These are phyloP conservation scores for Pseudonaja textilis DNA, from an alignment of 2,113 vertebrate genomes.

Conservation along the genomic window DNA sequence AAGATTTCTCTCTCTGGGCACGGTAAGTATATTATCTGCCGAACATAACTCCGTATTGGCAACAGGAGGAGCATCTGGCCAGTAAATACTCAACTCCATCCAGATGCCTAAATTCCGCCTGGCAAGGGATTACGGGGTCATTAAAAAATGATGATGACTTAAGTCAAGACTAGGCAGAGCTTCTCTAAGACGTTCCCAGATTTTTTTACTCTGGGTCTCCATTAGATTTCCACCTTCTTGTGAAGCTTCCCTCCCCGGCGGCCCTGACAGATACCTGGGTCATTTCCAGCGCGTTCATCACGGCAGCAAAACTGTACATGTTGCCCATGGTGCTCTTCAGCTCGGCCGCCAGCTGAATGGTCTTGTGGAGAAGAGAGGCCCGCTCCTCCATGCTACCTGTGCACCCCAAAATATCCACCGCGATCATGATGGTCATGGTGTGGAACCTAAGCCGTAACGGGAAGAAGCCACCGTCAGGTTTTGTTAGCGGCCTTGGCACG, in stretches of 20 bases:
- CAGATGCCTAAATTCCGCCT: too few species aligned
- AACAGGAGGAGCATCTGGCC: too few species aligned
- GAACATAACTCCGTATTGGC: too few species aligned
- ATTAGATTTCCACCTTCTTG: not conserved
- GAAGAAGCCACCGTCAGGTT: not conserved
- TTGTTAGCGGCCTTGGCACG: not conserved
- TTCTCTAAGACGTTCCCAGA: not conserved
- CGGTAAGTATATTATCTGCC: too few species aligned
- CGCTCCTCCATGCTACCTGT: slow-evolving; percentile 92
- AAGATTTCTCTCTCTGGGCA: too few species aligned
- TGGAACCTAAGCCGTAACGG: slow-evolving; percentile 78
- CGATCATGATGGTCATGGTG: slow-evolving; percentile 98
- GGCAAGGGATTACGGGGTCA: too few species aligned
- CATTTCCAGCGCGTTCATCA: slow-evolving; percentile 95
- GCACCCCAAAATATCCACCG: slow-evolving; percentile 94
- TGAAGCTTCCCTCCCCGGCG: not conserved
- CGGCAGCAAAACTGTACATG: slow-evolving; percentile 95
- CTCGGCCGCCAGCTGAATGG: slow-evolving; percentile 94
- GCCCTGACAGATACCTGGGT: slow-evolving; percentile 80
- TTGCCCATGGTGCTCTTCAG: slow-evolving; percentile 95
- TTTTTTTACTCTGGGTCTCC: not conserved
- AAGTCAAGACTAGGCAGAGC: not conserved
- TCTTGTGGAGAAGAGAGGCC: slow-evolving; percentile 91
- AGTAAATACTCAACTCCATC: too few species aligned
- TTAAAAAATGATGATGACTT: not conserved